Evolutionary conservation across 2,888 invertebrate genomes (phyloP).

Genomic region (Cheilosia pagana): DNA sequence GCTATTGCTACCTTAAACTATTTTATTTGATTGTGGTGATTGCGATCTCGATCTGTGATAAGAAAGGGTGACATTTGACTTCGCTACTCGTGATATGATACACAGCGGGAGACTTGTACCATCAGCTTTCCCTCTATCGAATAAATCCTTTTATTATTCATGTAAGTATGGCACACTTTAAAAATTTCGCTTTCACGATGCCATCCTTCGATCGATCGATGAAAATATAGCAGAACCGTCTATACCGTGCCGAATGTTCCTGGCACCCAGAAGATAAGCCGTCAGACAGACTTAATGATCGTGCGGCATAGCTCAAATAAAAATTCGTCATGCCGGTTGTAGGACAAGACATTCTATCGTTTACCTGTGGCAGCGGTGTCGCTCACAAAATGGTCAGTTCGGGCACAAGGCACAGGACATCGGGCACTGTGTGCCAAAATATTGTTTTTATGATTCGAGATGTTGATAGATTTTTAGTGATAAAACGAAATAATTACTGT

Average conservation of each 20-base stretch:
- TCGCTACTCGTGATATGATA: neutral
- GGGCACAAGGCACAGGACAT: neutral
- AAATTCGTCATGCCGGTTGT: constrained; percentile 68
- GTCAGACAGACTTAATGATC: constrained; percentile 74
- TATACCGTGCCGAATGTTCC: constrained; percentile 68
- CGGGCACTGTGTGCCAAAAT: constrained; percentile 65
- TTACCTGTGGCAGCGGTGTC: constrained; percentile 51
- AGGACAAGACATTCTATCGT: constrained; percentile 27
- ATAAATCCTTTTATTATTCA: constrained; percentile 19
- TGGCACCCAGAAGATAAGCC: constrained; percentile 70
- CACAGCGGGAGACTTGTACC: neutral
- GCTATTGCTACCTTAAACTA: constrained; percentile 41
- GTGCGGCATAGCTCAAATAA: constrained; percentile 74
- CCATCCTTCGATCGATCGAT: neutral
- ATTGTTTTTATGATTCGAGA: constrained; percentile 68
- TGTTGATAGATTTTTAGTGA: constrained; percentile 67
- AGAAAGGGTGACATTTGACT: constrained; percentile 39
- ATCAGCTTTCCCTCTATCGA: neutral
- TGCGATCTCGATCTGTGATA: constrained; percentile 51
- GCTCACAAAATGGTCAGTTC: constrained; percentile 62
- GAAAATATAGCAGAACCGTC: constrained; percentile 9
- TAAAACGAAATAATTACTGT: constrained; percentile 66
- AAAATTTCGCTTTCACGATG: neutral
- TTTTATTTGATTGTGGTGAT: constrained; percentile 42
- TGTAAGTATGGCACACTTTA: constrained; percentile 65